These are phyloP conservation scores for Tetranychus cinnabarinus DNA, from an alignment of 1,140 invertebrate genomes.

Conservation along the genomic window DNA sequence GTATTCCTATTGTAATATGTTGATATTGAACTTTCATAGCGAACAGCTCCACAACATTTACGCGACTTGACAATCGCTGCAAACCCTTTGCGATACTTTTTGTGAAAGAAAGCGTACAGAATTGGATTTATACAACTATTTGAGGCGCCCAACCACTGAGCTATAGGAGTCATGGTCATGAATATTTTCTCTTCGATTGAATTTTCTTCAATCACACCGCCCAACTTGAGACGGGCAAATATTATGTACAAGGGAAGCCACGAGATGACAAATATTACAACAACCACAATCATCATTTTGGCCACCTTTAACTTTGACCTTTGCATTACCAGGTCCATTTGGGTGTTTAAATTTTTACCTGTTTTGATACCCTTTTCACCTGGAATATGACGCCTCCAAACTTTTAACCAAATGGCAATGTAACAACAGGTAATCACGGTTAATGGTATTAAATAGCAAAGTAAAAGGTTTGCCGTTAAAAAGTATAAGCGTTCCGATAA, in stretches of 20 bases:
- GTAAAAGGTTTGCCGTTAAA: constrained; percentile 59
- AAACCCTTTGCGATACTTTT: constrained; percentile 81
- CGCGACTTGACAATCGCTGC: constrained; percentile 59
- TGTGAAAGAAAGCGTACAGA: constrained; percentile 91
- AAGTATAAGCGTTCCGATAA: constrained; percentile 59
- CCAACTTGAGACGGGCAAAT: constrained; percentile 32
- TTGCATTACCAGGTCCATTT: constrained; percentile 18
- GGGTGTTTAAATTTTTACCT: constrained; percentile 6
- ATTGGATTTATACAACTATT: constrained; percentile 94
- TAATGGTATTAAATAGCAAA: constrained; percentile 79
- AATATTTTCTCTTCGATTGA: constrained; percentile 45
- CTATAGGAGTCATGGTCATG: constrained; percentile 54
- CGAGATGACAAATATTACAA: constrained; percentile 25
- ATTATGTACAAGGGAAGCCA: constrained; percentile 27
- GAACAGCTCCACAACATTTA: constrained; percentile 37
- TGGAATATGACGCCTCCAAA: constrained; percentile 60
- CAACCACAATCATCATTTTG: constrained; percentile 28
- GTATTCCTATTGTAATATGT: constrained; percentile 6
- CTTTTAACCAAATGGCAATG: constrained; percentile 71
- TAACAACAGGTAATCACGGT: constrained; percentile 75
- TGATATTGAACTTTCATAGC: constrained; percentile 9
- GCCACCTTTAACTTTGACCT: constrained; percentile 22
- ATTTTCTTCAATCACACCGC: constrained; percentile 7
- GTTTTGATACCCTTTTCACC: constrained; percentile 34
- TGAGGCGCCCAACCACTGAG: constrained; percentile 83